A percentile compares a stretch with the other conserved stretches of the same genome.
These are phyloP conservation scores for Oscarella lobularis DNA, from an alignment of 37 sponge, comb jelly and placozoan species.

Conservation along the genomic window DNA sequence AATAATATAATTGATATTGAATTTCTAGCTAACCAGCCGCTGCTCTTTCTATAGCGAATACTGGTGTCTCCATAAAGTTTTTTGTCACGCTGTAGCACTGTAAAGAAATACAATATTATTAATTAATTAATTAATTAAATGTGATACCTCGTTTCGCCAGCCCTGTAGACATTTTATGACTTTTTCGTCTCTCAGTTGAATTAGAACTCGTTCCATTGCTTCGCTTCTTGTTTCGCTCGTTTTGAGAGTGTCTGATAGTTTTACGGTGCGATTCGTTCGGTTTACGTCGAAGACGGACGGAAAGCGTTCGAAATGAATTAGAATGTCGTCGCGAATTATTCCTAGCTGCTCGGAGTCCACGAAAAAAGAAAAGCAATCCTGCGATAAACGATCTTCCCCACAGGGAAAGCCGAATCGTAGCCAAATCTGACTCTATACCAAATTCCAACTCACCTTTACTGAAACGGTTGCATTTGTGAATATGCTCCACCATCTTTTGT, in stretches of 20 bases:
- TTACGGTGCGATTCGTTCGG: background rate
- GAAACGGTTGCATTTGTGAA: background rate
- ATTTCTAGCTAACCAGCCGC: conserved; percentile 17
- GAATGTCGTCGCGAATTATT: background rate
- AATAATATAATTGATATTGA: background rate
- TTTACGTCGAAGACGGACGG: background rate
- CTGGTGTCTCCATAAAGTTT: conserved; percentile 1
- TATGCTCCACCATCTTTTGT: background rate
- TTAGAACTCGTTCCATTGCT: conserved; percentile 19
- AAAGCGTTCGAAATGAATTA: conserved; percentile 1
- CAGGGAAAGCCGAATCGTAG: background rate
- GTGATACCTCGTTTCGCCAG: conserved; percentile 49
- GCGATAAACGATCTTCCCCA: background rate
- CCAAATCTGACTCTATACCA: background rate
- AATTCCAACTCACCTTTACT: background rate
- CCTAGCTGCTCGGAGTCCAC: background rate
- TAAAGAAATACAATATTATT: no score
- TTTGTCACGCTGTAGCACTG: no score
- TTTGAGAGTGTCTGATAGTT: conserved; percentile 7
- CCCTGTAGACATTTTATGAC: conserved; percentile 19
- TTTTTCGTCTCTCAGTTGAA: conserved; percentile 12
- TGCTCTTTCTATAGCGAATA: conserved; percentile 33
- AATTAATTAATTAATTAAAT: no score
- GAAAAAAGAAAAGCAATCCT: background rate
- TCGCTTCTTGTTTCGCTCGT: conserved; percentile 14